Evolutionary conservation across 2,888 invertebrate genomes (phyloP).

Genomic region (Synanthedon tipuliformis): DNA sequence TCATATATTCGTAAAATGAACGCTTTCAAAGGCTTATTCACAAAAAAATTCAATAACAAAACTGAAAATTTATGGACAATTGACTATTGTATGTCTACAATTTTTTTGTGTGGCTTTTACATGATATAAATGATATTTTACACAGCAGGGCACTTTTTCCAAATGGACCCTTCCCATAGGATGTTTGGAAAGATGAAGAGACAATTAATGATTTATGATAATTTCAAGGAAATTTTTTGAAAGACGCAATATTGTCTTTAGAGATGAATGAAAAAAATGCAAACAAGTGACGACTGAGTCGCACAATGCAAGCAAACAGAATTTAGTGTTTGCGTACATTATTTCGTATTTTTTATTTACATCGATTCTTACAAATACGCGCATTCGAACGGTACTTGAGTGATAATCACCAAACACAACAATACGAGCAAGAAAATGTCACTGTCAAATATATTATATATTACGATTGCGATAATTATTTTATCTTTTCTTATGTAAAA

Average conservation of each 20-base stretch:
- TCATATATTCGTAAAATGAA: background rate
- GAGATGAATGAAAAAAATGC: constrained; percentile 14
- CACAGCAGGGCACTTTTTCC: too few species aligned
- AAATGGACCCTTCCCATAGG: too few species aligned
- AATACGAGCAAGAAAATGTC: too few species aligned
- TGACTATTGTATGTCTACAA: background rate
- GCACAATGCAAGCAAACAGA: constrained; percentile 13
- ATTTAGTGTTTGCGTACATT: constrained; percentile 10
- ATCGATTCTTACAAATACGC: too few species aligned
- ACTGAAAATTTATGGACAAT: background rate
- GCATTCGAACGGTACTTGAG: too few species aligned
- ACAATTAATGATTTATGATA: background rate
- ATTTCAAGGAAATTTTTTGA: background rate
- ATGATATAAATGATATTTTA: too few species aligned
- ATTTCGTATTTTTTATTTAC: background rate
- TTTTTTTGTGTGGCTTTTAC: background rate
- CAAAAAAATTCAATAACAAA: background rate
- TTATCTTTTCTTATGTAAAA: too few species aligned
- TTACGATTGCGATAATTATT: too few species aligned
- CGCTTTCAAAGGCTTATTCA: background rate
- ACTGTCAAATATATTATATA: too few species aligned
- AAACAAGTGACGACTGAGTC: constrained; percentile 10
- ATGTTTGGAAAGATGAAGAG: background rate
- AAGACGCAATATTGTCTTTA: constrained; percentile 15
- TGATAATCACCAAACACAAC: too few species aligned